phyloP scores from a whole-genome alignment of 1,140 invertebrate species.

The Diachasma alloeum region DNA sequence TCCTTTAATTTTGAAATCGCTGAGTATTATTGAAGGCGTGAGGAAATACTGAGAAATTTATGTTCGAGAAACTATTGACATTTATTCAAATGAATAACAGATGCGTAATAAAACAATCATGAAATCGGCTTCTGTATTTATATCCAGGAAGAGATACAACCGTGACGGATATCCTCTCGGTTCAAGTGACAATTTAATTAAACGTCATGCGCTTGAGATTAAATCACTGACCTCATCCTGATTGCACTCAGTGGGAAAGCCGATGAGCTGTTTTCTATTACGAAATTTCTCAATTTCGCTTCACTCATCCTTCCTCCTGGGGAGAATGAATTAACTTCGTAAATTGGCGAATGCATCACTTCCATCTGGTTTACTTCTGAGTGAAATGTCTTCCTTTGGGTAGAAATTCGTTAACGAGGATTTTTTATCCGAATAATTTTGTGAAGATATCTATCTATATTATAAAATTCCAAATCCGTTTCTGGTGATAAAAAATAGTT shows the following conservation, averaged over 20 bases:
- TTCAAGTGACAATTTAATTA: neutral
- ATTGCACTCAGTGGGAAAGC: neutral
- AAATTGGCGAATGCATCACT: neutral
- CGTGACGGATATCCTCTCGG: neutral
- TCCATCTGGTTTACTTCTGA: neutral
- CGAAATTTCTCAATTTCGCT: neutral
- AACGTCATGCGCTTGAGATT: neutral
- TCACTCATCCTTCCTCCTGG: neutral
- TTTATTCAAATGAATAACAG: neutral
- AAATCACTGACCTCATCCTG: constrained; percentile 7
- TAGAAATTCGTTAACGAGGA: no score
- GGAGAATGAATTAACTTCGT: neutral
- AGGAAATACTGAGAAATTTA: neutral
- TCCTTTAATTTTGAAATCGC: neutral
- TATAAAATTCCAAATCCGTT: no score
- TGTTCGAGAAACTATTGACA: neutral
- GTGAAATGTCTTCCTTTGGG: no score
- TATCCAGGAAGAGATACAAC: neutral
- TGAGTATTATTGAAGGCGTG: neutral
- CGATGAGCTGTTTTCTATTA: neutral
- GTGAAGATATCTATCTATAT: no score
- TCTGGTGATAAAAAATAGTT: no score
- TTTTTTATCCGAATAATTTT: no score
- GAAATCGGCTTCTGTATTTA: neutral
- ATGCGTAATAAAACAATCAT: neutral